Evolutionary conservation across 2,113 vertebrate genomes (phyloP).

Genomic region (Polypterus senegalus): DNA sequence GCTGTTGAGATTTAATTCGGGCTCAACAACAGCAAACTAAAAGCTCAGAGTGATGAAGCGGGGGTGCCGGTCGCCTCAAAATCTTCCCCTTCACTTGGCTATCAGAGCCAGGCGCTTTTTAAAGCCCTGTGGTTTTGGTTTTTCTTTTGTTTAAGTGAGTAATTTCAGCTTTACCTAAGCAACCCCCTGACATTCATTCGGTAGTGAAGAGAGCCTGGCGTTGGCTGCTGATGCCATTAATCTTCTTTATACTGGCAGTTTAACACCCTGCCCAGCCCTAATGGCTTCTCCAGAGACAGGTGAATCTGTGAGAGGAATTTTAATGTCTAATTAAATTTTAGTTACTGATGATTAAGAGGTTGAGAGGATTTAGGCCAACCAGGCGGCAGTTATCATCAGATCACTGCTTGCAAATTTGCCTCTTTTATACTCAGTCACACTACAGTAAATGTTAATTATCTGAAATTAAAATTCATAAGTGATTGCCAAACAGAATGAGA

Average conservation of each 20-base stretch:
- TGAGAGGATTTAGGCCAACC: conserved; percentile 35
- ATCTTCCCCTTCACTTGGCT: too few species aligned
- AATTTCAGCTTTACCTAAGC: too few species aligned
- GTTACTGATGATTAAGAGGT: conserved; percentile 53
- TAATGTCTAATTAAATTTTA: conserved; percentile 63
- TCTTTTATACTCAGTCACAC: conserved; percentile 23
- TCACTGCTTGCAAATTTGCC: conserved; percentile 22
- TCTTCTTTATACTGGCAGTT: neutral
- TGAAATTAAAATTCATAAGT: conserved; percentile 41
- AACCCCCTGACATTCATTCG: too few species aligned
- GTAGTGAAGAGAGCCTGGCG: neutral
- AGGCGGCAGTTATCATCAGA: conserved; percentile 11
- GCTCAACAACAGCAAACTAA: too few species aligned
- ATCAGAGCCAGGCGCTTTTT: too few species aligned
- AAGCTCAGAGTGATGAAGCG: too few species aligned
- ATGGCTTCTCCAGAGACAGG: conserved; percentile 29
- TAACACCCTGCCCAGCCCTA: neutral
- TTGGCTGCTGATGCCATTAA: neutral
- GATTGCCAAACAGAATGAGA: conserved; percentile 26
- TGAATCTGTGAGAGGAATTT: conserved; percentile 50
- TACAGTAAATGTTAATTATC: conserved; percentile 39
- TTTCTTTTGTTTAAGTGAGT: too few species aligned
- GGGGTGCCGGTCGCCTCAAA: too few species aligned
- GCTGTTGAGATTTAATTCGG: too few species aligned
- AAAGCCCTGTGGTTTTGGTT: too few species aligned